Conservation (phyloP, 2,113 vertebrate genomes). For the Elephantulus edwardii region DNA sequence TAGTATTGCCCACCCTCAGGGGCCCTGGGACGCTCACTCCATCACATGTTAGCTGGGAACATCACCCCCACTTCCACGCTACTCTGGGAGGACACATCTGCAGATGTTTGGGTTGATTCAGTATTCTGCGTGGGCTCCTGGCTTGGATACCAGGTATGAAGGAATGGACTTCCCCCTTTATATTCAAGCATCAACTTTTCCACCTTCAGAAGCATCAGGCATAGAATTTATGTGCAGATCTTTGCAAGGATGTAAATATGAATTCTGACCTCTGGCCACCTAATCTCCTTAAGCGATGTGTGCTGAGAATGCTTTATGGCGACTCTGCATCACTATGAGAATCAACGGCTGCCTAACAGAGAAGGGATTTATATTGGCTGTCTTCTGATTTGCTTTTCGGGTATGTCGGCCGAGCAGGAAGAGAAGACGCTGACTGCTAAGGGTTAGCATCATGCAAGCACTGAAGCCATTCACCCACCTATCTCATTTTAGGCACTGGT, state of each 20-base stretch:
- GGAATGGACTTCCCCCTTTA: not conserved
- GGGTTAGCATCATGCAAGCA: not conserved
- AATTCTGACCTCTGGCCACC: not conserved
- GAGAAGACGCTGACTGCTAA: not conserved
- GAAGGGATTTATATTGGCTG: not conserved
- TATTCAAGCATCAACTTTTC: not conserved
- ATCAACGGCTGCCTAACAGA: not conserved
- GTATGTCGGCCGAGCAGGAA: not conserved
- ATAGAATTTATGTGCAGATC: not conserved
- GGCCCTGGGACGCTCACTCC: not conserved
- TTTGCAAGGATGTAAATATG: not conserved
- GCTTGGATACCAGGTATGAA: not conserved
- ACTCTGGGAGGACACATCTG: not conserved
- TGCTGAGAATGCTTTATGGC: not conserved
- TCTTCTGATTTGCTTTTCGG: not conserved
- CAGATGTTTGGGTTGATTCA: not conserved
- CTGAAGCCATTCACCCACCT: not conserved
- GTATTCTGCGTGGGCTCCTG: not conserved
- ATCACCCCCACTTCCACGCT: not conserved
- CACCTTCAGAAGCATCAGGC: not conserved
- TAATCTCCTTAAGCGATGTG: not conserved
- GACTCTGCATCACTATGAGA: not conserved
- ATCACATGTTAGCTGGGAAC: not conserved
- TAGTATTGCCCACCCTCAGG: not conserved
- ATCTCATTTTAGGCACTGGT: not conserved